Evolutionary conservation across 1,140 invertebrate species (phyloP).

Genomic region (Ips nitidus): DNA sequence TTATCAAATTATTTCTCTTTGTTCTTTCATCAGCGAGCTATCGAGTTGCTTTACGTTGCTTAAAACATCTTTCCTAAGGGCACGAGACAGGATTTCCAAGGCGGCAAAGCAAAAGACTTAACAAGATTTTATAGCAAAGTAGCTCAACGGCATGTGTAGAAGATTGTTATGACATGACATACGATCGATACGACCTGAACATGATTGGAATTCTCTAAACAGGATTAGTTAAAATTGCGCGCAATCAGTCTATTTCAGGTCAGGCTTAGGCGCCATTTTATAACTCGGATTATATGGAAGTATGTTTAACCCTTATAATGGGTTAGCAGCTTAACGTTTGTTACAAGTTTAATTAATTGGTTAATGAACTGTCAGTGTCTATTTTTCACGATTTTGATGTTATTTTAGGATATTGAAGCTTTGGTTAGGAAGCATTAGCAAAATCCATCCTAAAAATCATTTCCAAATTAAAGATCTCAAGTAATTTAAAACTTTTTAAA

Average conservation of each 20-base stretch:
- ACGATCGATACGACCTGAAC: constrained; percentile 4
- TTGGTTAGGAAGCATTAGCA: too few relatives aligned
- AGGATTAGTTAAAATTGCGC: constrained; percentile 1
- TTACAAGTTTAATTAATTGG: too few relatives aligned
- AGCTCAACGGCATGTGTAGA: constrained; percentile 14
- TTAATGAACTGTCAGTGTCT: too few relatives aligned
- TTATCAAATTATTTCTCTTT: constrained; percentile 14
- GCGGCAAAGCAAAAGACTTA: constrained; percentile 14
- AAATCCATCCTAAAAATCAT: too few relatives aligned
- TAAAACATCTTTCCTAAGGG: constrained; percentile 13
- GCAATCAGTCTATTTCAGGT: constrained; percentile 1
- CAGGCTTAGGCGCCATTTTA: too few relatives aligned
- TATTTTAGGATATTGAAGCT: too few relatives aligned
- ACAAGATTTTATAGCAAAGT: constrained; percentile 20
- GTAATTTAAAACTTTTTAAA: too few relatives aligned
- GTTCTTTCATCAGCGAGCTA: constrained; percentile 10
- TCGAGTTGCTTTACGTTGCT: constrained; percentile 4
- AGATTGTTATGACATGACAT: constrained; percentile 1
- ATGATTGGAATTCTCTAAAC: constrained; percentile 10
- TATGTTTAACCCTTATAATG: too few relatives aligned
- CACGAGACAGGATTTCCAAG: constrained; percentile 10
- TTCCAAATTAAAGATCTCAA: too few relatives aligned
- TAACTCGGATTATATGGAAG: too few relatives aligned
- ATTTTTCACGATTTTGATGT: too few relatives aligned
- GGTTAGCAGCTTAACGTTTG: too few relatives aligned